A percentile compares a stretch with the other conserved stretches of the same genome.
These are phyloP conservation scores for Setipinna tenuifilis DNA, from an alignment of 2,797 vertebrate species.

Conservation along the genomic window DNA sequence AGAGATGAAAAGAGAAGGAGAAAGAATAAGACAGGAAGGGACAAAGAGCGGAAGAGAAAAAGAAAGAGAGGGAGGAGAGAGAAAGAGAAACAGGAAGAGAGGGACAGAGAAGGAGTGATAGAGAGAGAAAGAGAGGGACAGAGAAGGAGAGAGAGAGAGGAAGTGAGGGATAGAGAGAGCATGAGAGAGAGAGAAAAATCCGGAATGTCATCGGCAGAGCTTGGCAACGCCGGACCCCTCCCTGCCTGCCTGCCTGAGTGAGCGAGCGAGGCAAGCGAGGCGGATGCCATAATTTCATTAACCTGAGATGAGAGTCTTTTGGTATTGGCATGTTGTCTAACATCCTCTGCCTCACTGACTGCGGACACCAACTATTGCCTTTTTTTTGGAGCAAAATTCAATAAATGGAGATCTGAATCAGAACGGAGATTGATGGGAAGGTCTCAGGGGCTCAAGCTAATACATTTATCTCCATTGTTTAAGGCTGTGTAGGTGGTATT, in stretches of 20 bases:
- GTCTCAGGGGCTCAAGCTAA: slow-evolving; percentile 47
- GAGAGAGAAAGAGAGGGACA: too few species aligned
- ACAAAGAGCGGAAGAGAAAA: too few species aligned
- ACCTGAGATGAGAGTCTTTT: slow-evolving; percentile 32
- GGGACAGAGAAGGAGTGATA: too few species aligned
- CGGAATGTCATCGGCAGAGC: not conserved
- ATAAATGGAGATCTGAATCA: slow-evolving; percentile 50
- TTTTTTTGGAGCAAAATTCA: slow-evolving; percentile 43
- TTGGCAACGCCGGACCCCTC: not conserved
- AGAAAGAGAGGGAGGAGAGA: too few species aligned
- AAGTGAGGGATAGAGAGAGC: slow-evolving; percentile 12
- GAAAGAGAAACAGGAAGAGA: too few species aligned
- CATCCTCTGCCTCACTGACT: slow-evolving; percentile 35
- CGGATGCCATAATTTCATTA: slow-evolving; percentile 46
- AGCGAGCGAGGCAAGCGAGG: not conserved
- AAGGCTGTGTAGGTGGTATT: slow-evolving; percentile 12
- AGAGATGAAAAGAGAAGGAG: not conserved
- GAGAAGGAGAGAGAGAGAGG: not conserved
- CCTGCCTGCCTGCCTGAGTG: not conserved
- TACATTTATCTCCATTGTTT: slow-evolving; percentile 48
- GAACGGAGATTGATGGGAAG: slow-evolving; percentile 42
- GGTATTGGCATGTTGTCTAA: slow-evolving; percentile 53
- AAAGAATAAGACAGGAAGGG: too few species aligned
- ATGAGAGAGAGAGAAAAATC: not conserved
- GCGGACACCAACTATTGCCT: slow-evolving; percentile 45